Conservation (phyloP, 2,888 invertebrate genomes). For the Dryobota labecula region DNA sequence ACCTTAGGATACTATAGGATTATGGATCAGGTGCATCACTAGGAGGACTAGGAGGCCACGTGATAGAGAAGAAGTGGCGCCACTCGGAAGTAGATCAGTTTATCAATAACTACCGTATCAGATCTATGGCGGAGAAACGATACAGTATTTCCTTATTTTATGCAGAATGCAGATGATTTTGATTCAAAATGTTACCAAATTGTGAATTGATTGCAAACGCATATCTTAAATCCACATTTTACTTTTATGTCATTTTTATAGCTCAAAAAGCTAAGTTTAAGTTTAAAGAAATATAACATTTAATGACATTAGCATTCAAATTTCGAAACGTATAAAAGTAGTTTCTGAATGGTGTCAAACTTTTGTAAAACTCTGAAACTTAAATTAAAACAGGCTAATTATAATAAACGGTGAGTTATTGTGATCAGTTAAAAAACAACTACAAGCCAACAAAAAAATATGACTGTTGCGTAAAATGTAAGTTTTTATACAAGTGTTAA, state of each 20-base stretch:
- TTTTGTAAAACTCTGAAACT: conserved; percentile 26
- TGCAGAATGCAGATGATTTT: not conserved
- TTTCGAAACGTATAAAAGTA: conserved; percentile 29
- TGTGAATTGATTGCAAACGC: conserved; percentile 26
- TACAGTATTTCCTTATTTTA: not conserved
- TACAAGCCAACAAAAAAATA: conserved; percentile 18
- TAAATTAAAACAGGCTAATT: conserved; percentile 11
- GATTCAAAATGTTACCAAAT: conserved; percentile 27
- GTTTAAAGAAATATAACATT: conserved; percentile 1
- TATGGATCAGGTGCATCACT: not conserved
- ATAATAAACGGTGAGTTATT: conserved; percentile 14
- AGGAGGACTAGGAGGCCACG: not conserved
- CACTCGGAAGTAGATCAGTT: not conserved
- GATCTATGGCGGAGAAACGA: not conserved
- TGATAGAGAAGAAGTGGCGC: too few species aligned
- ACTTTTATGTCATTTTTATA: conserved; percentile 25
- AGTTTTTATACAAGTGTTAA: conserved; percentile 48
- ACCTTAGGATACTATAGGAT: not conserved
- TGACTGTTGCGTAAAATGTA: conserved; percentile 33
- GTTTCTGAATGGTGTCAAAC: conserved; percentile 18
- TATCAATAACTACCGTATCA: not conserved
- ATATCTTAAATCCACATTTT: conserved; percentile 8
- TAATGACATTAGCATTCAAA: conserved; percentile 17
- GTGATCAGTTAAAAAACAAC: conserved; percentile 27
- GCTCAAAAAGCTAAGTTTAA: not conserved